Percentiles rank a stretch among this genome's conserved stretches.
phyloP scores from a whole-genome alignment of 2,797 vertebrate species.

The Ammospiza maritima region DNA sequence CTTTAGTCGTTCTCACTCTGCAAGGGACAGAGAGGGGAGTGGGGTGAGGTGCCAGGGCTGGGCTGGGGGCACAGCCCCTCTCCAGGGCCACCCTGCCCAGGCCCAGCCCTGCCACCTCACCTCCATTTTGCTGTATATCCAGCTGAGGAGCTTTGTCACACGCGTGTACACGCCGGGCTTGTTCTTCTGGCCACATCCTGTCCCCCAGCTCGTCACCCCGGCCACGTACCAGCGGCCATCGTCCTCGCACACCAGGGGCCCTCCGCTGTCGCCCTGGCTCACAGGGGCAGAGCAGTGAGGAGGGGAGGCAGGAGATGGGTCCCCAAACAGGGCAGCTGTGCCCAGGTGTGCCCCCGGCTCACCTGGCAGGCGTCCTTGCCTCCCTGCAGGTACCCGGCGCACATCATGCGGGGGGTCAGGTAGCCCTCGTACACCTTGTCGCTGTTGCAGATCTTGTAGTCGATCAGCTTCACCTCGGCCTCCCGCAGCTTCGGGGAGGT shows the following conservation, averaged over 20 bases:
- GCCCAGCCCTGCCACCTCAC: constrained; percentile 69
- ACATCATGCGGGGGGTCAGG: constrained; percentile 88
- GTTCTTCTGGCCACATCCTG: constrained; percentile 84
- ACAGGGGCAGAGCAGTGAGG: not conserved
- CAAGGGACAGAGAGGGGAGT: not conserved
- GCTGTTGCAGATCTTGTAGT: constrained; percentile 81
- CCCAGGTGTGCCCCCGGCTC: not conserved
- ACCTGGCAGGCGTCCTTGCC: constrained; percentile 94
- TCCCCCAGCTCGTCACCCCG: constrained; percentile 93
- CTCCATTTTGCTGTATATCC: constrained; percentile 91
- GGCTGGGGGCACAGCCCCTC: not conserved
- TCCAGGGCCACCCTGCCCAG: fast-evolving
- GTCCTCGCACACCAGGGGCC: constrained; percentile 87
- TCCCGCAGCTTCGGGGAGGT: constrained; percentile 83
- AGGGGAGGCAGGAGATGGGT: fast-evolving
- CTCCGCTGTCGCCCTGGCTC: constrained; percentile 91
- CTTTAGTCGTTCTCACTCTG: constrained; percentile 45
- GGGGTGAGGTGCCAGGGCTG: not conserved
- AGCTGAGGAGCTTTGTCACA: constrained; percentile 82
- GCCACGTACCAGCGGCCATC: constrained; percentile 82
- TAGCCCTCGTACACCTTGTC: constrained; percentile 78
- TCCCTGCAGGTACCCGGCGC: constrained; percentile 87
- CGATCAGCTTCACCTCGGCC: constrained; percentile 85
- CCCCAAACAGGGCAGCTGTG: fast-evolving
- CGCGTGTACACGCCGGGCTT: constrained; percentile 90